A percentile compares a stretch with the other conserved stretches of the same genome.
phyloP scores from a whole-genome alignment of 2,888 invertebrate species.

The Drosophila nigritarsus region DNA sequence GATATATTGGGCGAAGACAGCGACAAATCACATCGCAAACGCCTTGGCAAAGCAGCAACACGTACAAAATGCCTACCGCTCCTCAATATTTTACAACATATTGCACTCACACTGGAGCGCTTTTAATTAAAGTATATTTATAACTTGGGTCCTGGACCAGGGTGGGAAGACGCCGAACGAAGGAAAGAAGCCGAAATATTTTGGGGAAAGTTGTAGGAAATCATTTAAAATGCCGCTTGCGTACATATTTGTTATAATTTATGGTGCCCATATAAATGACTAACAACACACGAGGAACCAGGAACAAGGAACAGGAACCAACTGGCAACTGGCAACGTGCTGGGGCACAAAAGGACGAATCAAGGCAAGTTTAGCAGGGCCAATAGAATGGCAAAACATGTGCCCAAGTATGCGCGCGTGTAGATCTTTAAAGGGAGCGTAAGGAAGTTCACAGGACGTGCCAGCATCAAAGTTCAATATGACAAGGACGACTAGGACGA shows the following conservation, averaged over 20 bases:
- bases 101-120: slow-evolving; percentile 61
- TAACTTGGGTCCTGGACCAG: slow-evolving; percentile 48
- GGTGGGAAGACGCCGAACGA: background rate
- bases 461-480: slow-evolving; percentile 80
- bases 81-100: slow-evolving; percentile 77
- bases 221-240: slow-evolving; percentile 79
- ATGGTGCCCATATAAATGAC: slow-evolving; percentile 80
- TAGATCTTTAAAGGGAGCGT: slow-evolving; percentile 67
- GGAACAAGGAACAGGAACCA: slow-evolving; percentile 17
- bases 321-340: slow-evolving; percentile 47
- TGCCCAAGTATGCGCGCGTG: slow-evolving; percentile 74
- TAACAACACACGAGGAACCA: slow-evolving; percentile 67
- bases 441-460: slow-evolving; percentile 66
- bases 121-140: slow-evolving; percentile 80
- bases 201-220: slow-evolving; percentile 52
- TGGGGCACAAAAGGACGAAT: slow-evolving; percentile 26
- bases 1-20: slow-evolving; percentile 33
- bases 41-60: slow-evolving; percentile 46
- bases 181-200: background rate
- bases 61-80: slow-evolving; percentile 31
- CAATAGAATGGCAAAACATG: slow-evolving; percentile 57
- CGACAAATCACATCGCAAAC: slow-evolving; percentile 45
- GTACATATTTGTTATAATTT: slow-evolving; percentile 81
- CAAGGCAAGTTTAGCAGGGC: slow-evolving; percentile 29
- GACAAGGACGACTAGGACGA: slow-evolving; percentile 35